These are phyloP conservation scores for Hucho hucho DNA, from an alignment of 2,113 vertebrate species.

Conservation along the genomic window DNA sequence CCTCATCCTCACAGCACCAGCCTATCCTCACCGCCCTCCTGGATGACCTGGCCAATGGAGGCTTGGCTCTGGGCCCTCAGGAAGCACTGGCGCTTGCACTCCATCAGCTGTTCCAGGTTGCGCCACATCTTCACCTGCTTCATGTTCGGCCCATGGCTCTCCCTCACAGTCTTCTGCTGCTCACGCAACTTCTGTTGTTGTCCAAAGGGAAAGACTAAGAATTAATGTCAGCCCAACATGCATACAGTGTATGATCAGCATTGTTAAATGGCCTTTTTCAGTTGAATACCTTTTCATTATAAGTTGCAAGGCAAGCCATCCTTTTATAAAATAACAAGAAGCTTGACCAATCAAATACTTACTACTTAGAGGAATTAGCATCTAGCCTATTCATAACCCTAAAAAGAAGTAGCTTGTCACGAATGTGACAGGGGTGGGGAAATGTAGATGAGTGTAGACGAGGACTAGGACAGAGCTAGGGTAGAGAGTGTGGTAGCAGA, in stretches of 20 bases:
- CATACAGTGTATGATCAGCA: too few relatives aligned
- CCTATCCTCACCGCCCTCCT: slow-evolving; percentile 89
- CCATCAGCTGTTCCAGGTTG: slow-evolving; percentile 89
- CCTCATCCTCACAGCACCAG: slow-evolving; percentile 80
- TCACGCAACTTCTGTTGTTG: slow-evolving; percentile 87
- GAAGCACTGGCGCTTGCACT: slow-evolving; percentile 92
- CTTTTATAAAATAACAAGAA: not conserved
- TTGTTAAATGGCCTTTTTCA: too few relatives aligned
- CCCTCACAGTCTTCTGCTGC: slow-evolving; percentile 88
- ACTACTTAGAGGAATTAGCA: not conserved
- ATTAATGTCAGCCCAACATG: not conserved
- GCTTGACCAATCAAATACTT: not conserved
- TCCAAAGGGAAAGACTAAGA: not conserved
- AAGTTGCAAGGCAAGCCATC: too few relatives aligned
- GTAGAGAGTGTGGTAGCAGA: too few relatives aligned
- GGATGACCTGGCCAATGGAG: slow-evolving; percentile 87
- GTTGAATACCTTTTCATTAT: too few relatives aligned
- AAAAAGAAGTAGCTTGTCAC: too few relatives aligned
- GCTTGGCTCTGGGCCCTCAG: slow-evolving; percentile 83
- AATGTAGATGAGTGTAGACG: not conserved
- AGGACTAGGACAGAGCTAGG: not conserved
- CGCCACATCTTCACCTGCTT: slow-evolving; percentile 95
- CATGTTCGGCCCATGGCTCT: slow-evolving; percentile 89
- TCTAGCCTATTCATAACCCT: not conserved
- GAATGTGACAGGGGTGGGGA: not conserved